A percentile compares a stretch with the other conserved stretches of the same genome.
phyloP scores from a whole-genome alignment of 2,888 invertebrate genomes.

The Phalera bucephala region DNA sequence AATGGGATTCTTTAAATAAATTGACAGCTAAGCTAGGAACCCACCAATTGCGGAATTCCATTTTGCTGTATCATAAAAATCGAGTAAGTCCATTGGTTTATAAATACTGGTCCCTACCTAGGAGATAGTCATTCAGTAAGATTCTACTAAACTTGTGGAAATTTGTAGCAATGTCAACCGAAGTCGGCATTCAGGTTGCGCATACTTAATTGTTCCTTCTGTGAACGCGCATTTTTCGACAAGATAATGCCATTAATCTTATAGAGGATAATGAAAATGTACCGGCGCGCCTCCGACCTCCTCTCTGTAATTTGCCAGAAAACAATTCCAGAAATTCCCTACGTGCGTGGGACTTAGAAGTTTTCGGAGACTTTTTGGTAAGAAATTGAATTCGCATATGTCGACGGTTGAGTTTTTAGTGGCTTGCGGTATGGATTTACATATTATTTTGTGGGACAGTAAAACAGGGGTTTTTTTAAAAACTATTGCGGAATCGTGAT shows the following conservation, averaged over 20 bases:
- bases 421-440: not conserved
- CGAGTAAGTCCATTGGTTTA: too few relatives aligned
- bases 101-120: too few relatives aligned
- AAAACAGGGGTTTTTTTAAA: too few relatives aligned
- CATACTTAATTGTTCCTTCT: conserved; percentile 63
- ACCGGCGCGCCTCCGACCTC: conserved; percentile 40
- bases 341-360: conserved; percentile 36
- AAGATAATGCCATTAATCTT: conserved; percentile 73
- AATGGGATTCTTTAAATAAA: too few relatives aligned
- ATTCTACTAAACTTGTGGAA: too few relatives aligned
- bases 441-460: conserved; percentile 5
- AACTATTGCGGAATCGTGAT: too few relatives aligned
- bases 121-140: too few relatives aligned
- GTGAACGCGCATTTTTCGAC: conserved; percentile 64
- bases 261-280: conserved; percentile 65
- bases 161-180: too few relatives aligned
- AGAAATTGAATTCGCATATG: conserved; percentile 52
- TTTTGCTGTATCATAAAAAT: too few relatives aligned
- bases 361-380: conserved; percentile 39
- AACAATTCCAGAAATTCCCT: conserved; percentile 51
- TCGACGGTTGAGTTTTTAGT: conserved; percentile 4
- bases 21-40: too few relatives aligned
- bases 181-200: conserved; percentile 26
- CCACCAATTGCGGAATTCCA: too few relatives aligned
- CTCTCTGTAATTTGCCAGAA: conserved; percentile 48